Conservation (phyloP, 2,888 invertebrate genomes). For the Plemyria rubiginata region DNA sequence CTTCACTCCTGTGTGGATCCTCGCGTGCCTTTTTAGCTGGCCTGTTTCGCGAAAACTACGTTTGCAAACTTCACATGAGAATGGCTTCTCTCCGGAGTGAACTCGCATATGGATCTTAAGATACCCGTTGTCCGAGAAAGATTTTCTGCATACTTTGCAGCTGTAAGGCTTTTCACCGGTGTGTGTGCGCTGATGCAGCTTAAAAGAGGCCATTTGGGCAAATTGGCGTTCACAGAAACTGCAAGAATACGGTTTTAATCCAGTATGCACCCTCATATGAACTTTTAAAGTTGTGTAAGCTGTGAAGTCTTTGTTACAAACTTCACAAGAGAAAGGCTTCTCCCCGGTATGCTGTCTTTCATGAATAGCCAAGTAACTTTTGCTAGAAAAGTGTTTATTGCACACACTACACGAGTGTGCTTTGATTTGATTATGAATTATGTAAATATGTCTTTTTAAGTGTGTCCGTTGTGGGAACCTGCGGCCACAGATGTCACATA, state of each 20-base stretch:
- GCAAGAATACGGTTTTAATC: slow-evolving; percentile 71
- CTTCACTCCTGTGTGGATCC: slow-evolving; percentile 70
- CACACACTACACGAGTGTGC: slow-evolving; percentile 68
- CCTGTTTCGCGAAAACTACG: slow-evolving; percentile 70
- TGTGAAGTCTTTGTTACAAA: slow-evolving; percentile 73
- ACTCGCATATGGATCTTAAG: slow-evolving; percentile 76
- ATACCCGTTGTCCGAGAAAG: slow-evolving; percentile 76
- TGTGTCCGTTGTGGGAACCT: slow-evolving; percentile 73
- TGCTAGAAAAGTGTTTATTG: slow-evolving; percentile 72
- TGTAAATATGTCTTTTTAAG: slow-evolving; percentile 71
- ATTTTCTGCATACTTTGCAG: slow-evolving; percentile 72
- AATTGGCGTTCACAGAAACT: slow-evolving; percentile 69
- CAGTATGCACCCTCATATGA: slow-evolving; percentile 75
- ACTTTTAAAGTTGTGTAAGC: slow-evolving; percentile 76
- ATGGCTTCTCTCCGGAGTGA: slow-evolving; percentile 74
- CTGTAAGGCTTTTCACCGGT: slow-evolving; percentile 70
- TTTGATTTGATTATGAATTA: slow-evolving; percentile 71
- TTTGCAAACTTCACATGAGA: slow-evolving; percentile 67
- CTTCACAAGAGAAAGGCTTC: slow-evolving; percentile 68
- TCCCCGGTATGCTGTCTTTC: slow-evolving; percentile 72
- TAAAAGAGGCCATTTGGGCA: slow-evolving; percentile 76
- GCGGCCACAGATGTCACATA: slow-evolving; percentile 72
- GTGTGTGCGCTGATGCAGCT: slow-evolving; percentile 71
- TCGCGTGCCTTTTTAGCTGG: slow-evolving; percentile 69
- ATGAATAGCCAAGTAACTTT: slow-evolving; percentile 74